A percentile compares a stretch with the other conserved stretches of the same genome.
phyloP scores from a whole-genome alignment of 2,888 invertebrate species.

The Lasioglossum oenotherae region DNA sequence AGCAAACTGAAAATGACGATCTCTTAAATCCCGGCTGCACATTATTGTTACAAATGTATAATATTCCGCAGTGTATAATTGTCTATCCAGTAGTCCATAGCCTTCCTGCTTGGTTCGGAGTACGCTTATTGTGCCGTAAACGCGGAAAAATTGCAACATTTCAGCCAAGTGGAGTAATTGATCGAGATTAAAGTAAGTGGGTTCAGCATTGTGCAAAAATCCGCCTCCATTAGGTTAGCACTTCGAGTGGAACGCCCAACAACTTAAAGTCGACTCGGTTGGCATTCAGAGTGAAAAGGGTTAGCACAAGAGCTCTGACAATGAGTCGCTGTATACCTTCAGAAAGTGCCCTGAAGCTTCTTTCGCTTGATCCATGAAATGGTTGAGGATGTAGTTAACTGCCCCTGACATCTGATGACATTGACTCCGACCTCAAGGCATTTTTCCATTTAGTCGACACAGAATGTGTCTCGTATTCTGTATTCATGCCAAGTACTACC shows the following conservation, averaged over 20 bases:
- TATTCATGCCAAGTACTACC: neutral
- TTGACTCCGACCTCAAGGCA: neutral
- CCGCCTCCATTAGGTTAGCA: constrained; percentile 25
- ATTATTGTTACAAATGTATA: neutral
- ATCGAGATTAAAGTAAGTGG: neutral
- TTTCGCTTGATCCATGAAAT: constrained; percentile 8
- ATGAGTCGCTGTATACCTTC: constrained; percentile 34
- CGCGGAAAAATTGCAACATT: constrained; percentile 13
- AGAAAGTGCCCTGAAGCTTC: constrained; percentile 17
- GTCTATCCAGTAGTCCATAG: neutral
- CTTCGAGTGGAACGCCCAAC: constrained; percentile 26
- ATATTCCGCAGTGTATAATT: neutral
- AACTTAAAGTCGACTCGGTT: constrained; percentile 27
- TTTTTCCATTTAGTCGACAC: neutral
- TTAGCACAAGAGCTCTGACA: constrained; percentile 31
- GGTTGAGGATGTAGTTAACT: constrained; percentile 29
- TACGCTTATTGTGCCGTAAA: neutral
- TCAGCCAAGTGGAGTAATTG: neutral
- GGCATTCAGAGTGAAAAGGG: constrained; percentile 35
- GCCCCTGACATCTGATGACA: constrained; percentile 6
- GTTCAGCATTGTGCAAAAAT: constrained; percentile 29
- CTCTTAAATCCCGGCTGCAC: neutral
- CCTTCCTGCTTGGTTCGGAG: too few relatives aligned
- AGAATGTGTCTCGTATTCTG: neutral
- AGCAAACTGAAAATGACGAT: too few relatives aligned